Base-by-base conservation (phyloP, 2,888 invertebrate genomes). In the Mythimna vitellina region DNA sequence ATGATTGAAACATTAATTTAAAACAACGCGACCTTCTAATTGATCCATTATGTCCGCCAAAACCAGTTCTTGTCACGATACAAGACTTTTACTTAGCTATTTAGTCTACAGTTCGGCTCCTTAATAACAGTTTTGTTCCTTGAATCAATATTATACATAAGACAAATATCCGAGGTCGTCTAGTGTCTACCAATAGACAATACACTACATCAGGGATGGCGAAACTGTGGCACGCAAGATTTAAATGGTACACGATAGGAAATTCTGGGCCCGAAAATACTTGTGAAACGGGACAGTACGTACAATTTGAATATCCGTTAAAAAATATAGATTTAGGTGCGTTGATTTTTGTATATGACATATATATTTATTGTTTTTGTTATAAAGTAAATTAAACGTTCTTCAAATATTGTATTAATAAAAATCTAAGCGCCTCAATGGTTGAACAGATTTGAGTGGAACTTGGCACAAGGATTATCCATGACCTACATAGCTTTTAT, bases 131-230 rank as follows among this genome's bases (percentile, higher is more conserved):
- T 53, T 46, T 64, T 67, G 61, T 82, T 78, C 35, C 10, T 49
- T 57, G 58, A 66, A 66, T 63, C 65, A 58, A 58, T 51, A 65
- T 32, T 32, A 64, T 38, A 74, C 56, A 66, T 20, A 46, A 46
- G 46, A 46, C 46, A 46, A 42, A 68, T 65, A 66, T 65, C 64
- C 65, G 70, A 82, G 81, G 65, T 56, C 60, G 38, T 64, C 51
- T 64, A 25, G 32, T 60, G 60, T 66, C 65, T 77, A 25, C 69
- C 49, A 49, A 35, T 64, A 68, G 25, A 64, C 65, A 67, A 62
- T 61, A 22, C 29, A 22, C 20, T 70, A 65, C 58, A 25, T 49
- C 71, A 72, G 60, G 46, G 71, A 49, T 54, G 35, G 20, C 53
- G 35, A 78, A 78, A 17, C 35, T 60, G 6, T 25, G n/a, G n/a